Conservation (phyloP, 2,888 invertebrate species). For the Campopleginae sp. region DNA sequence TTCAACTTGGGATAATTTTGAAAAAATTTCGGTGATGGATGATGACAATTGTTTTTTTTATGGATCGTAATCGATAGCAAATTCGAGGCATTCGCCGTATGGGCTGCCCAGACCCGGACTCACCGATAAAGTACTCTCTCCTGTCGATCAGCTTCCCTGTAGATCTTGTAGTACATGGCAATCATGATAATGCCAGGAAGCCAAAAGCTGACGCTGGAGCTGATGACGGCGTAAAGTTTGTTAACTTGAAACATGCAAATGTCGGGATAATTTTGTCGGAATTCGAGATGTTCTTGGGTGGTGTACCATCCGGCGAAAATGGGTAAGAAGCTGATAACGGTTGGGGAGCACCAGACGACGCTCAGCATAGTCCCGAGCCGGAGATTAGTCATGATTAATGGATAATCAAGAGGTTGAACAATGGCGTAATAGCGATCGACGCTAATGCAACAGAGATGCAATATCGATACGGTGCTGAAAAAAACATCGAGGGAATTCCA, state of each 20-base stretch:
- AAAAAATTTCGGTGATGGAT: too few relatives aligned
- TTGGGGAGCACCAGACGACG: constrained; percentile 96
- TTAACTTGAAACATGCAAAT: constrained; percentile 93
- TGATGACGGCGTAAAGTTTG: constrained; percentile 93
- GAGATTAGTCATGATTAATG: constrained; percentile 95
- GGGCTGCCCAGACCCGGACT: too few relatives aligned
- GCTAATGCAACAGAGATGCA: constrained; percentile 97
- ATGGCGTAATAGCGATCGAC: constrained; percentile 96
- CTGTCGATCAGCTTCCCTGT: constrained; percentile 93
- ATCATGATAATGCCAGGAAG: constrained; percentile 97
- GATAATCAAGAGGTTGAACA: constrained; percentile 96
- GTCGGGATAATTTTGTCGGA: constrained; percentile 79
- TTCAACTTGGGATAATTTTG: too few relatives aligned
- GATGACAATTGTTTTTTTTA: too few relatives aligned
- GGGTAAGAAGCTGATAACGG: constrained; percentile 96
- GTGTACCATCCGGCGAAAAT: constrained; percentile 98
- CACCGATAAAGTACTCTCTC: constrained; percentile 94
- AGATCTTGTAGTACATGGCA: constrained; percentile 95
- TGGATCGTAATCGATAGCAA: too few relatives aligned
- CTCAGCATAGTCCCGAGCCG: constrained; percentile 92
- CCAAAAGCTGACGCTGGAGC: constrained; percentile 97
- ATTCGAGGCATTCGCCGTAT: too few relatives aligned
- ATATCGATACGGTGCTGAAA: constrained; percentile 96
- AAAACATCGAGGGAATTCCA: constrained; percentile 98
- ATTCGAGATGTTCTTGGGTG: constrained; percentile 90